phyloP scores from a whole-genome alignment of 2,113 vertebrate genomes.

The human region GRCh38 chr9:18237501-18238000 shows the following conservation, averaged over 20 bases:
- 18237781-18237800: background rate
- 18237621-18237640: background rate
- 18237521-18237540: background rate
- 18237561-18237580: background rate
- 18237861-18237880: background rate
- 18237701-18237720: background rate
- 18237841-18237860: background rate
- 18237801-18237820: background rate
- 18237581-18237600: background rate
- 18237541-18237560: background rate
- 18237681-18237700: background rate
- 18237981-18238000: conserved; percentile 17
- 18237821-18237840: background rate
- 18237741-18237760: background rate
- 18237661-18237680: background rate
- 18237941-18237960: background rate
- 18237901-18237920: background rate
- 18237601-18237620: background rate
- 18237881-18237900: background rate
- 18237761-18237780: background rate
- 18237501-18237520: conserved; percentile 10
- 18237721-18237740: background rate
- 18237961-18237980: background rate
- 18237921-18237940: fast-evolving
- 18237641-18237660: background rate